These are phyloP conservation scores for Rostratula benghalensis DNA, from an alignment of 2,113 vertebrate species.

Conservation along the genomic window DNA sequence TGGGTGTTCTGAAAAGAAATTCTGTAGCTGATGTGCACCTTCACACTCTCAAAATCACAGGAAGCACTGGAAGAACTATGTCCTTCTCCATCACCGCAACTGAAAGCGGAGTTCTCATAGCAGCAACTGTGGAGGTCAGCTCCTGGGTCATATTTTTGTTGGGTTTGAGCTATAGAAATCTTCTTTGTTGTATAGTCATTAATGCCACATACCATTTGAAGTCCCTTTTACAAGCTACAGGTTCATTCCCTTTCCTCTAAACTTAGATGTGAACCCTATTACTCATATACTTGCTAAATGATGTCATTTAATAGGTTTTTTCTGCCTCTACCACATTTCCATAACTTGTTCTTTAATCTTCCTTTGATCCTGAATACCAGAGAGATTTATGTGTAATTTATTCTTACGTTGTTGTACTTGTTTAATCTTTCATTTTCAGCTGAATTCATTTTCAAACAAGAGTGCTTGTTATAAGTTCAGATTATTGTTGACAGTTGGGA, in stretches of 20 bases:
- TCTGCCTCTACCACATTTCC: constrained; percentile 55
- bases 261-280: constrained; percentile 25
- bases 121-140: not conserved
- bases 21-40: not conserved
- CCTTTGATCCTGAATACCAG: constrained; percentile 70
- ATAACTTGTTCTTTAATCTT: constrained; percentile 71
- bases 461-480: constrained; percentile 34
- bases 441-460: constrained; percentile 65
- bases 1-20: not conserved
- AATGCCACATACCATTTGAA: not conserved
- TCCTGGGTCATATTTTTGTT: not conserved
- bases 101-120: not conserved
- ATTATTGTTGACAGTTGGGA: constrained; percentile 57
- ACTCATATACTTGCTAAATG: not conserved
- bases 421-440: constrained; percentile 71
- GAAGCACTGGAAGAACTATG: not conserved
- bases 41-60: not conserved
- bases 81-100: not conserved
- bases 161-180: not conserved
- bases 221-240: not conserved
- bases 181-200: not conserved
- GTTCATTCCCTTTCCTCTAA: not conserved
- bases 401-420: constrained; percentile 62
- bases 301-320: constrained; percentile 52
- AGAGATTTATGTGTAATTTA: constrained; percentile 71